These are phyloP conservation scores for Dendronephthya gigantea DNA, from an alignment of 64 coral and sea anemone genomes.

Conservation along the genomic window DNA sequence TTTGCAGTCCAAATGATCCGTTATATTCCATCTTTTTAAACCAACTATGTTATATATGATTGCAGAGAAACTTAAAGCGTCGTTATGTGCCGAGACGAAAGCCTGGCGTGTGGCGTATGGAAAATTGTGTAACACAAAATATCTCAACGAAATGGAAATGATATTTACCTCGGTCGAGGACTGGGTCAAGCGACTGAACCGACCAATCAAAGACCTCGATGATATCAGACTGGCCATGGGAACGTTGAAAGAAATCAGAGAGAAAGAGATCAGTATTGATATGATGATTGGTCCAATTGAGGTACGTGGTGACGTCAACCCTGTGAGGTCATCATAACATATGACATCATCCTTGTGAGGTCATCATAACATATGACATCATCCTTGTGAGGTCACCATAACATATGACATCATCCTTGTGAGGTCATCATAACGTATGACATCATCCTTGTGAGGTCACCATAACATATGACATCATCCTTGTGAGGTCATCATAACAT, in stretches of 20 bases:
- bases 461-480: too few species aligned
- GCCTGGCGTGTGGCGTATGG: conserved; percentile 79
- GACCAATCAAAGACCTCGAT: conserved; percentile 97
- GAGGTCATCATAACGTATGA: too few species aligned
- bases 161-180: conserved; percentile 80
- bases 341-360: too few species aligned
- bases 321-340: not conserved
- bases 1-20: not conserved
- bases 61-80: conserved; percentile 71
- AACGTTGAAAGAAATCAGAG: conserved; percentile 73
- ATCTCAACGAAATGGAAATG: conserved; percentile 88
- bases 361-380: too few species aligned
- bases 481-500: not conserved
- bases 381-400: too few species aligned
- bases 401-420: not conserved
- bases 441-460: too few species aligned
- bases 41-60: not conserved
- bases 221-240: conserved; percentile 85
- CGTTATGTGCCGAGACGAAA: conserved; percentile 72
- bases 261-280: conserved; percentile 86
- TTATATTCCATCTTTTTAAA: not conserved
- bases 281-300: conserved; percentile 87
- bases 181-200: conserved; percentile 71
- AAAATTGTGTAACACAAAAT: conserved; percentile 66
- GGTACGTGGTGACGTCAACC: conserved; percentile 13